Percentiles rank a stretch among this genome's conserved stretches.
These are phyloP conservation scores for Cyphomyrus discorhynchus DNA, from an alignment of 2,113 vertebrate species.

Conservation along the genomic window DNA sequence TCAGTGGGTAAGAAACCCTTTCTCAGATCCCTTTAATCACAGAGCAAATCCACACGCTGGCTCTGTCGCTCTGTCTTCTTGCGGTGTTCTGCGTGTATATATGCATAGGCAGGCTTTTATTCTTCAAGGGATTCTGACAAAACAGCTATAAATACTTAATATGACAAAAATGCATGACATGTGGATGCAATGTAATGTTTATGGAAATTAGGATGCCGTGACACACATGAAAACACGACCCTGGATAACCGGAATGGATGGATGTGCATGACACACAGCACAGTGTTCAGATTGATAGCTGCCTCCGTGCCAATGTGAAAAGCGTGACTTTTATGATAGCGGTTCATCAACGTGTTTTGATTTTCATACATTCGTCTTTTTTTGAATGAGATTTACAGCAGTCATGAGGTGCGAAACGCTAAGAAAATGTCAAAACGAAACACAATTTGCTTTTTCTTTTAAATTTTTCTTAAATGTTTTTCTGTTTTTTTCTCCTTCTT, in stretches of 20 bases:
- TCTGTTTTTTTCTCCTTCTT: not conserved
- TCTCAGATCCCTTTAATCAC: not conserved
- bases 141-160: not conserved
- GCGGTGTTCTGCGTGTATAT: not conserved
- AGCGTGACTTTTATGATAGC: not conserved
- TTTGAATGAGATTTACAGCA: not conserved
- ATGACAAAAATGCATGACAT: not conserved
- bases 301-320: not conserved
- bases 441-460: not conserved
- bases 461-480: not conserved
- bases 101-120: not conserved
- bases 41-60: not conserved
- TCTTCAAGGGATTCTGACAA: not conserved
- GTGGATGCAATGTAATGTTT: not conserved
- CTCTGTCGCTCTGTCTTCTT: not conserved
- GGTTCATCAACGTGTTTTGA: not conserved
- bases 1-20: not conserved
- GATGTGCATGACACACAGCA: no score
- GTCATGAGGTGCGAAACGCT: not conserved
- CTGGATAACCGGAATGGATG: not conserved
- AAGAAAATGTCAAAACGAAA: not conserved
- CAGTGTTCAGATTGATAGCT: not conserved
- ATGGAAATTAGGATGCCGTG: not conserved
- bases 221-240: not conserved
- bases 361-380: not conserved